Percentiles rank a stretch among this genome's conserved stretches.
Conservation (phyloP, 2,113 vertebrate species). For the Corythornis vintsioides region DNA sequence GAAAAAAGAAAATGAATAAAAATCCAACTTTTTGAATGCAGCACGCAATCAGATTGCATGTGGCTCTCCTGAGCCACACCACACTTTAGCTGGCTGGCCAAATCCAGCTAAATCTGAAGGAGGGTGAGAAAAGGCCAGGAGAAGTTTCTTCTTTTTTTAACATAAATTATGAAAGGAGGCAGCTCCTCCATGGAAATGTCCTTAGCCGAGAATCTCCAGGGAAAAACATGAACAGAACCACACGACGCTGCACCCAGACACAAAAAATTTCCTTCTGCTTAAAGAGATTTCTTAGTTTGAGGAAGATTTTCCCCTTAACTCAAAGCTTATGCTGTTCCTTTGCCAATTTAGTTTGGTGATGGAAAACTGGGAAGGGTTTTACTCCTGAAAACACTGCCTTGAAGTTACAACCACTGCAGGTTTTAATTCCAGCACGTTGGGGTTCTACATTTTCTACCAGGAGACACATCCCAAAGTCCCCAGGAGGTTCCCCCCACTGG, state of each 20-base stretch:
- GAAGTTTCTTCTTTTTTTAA: neutral
- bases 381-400: rapidly evolving
- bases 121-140: neutral
- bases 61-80: neutral
- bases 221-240: neutral
- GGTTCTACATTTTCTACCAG: neutral
- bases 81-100: neutral
- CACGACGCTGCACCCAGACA: neutral
- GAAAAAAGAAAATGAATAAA: neutral
- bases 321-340: neutral
- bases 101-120: neutral
- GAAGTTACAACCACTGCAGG: neutral
- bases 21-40: neutral
- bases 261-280: neutral
- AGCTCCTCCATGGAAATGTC: neutral
- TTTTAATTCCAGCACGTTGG: rapidly evolving
- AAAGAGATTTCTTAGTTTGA: neutral
- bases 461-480: neutral
- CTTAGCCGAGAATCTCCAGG: rapidly evolving
- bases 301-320: neutral
- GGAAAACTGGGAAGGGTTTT: neutral
- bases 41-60: neutral
- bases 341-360: neutral
- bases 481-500: neutral
- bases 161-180: neutral